phyloP scores from a whole-genome alignment of 2,888 invertebrate genomes.

The Anorthoa munda region DNA sequence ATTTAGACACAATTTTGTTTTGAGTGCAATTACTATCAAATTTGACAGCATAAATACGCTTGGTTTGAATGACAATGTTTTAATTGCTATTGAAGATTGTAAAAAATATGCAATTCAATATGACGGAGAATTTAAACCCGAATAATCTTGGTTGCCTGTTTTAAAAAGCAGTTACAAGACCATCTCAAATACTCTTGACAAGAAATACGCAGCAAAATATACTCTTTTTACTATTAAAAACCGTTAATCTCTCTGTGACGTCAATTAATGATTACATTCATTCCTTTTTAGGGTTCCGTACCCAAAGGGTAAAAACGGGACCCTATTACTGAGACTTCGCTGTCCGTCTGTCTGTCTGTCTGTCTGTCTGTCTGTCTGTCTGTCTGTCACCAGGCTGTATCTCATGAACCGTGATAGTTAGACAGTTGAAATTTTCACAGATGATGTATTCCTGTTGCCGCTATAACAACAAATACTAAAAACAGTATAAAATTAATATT shows the following conservation, averaged over 20 bases:
- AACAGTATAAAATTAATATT: too few relatives aligned
- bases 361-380: too few relatives aligned
- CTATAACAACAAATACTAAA: too few relatives aligned
- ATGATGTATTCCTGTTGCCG: too few relatives aligned
- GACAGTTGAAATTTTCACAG: too few relatives aligned
- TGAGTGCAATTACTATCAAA: not conserved
- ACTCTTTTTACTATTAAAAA: conserved; percentile 6
- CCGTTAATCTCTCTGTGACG: conserved; percentile 28
- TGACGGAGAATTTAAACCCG: not conserved
- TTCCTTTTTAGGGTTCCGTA: too few relatives aligned
- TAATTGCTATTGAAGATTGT: not conserved
- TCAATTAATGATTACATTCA: conserved; percentile 54
- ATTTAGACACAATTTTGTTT: not conserved
- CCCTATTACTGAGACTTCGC: too few relatives aligned
- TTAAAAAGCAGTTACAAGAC: not conserved
- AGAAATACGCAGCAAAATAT: not conserved
- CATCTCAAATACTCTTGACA: not conserved
- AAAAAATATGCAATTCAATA: not conserved
- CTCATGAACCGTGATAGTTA: too few relatives aligned
- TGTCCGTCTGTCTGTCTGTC: too few relatives aligned
- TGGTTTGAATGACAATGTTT: not conserved
- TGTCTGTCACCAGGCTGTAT: too few relatives aligned
- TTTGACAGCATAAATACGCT: not conserved
- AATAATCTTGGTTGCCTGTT: not conserved
- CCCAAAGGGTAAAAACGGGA: too few relatives aligned